These are phyloP conservation scores for Napeogenes inachia DNA, from an alignment of 2,888 invertebrate genomes.

Conservation along the genomic window DNA sequence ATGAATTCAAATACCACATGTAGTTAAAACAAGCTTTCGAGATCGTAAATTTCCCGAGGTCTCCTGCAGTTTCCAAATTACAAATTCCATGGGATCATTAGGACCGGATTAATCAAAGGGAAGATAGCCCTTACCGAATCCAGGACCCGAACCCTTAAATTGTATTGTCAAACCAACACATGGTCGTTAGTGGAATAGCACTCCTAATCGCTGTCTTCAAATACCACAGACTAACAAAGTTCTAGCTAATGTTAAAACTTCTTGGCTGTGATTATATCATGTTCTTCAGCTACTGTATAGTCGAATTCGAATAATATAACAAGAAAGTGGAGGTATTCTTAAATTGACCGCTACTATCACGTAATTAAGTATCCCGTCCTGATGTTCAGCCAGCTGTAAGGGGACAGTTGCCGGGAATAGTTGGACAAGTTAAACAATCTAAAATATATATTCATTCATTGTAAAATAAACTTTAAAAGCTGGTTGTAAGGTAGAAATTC, in stretches of 20 bases:
- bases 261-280: background rate
- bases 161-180: conserved; percentile 64
- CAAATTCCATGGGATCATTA: conserved; percentile 57
- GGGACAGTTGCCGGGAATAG: conserved; percentile 54
- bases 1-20: too few species aligned
- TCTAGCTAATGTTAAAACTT: background rate
- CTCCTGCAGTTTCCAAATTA: conserved; percentile 51
- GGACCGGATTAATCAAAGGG: conserved; percentile 60
- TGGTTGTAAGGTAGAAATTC: conserved; percentile 32
- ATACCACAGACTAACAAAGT: conserved; percentile 30
- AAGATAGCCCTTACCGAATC: conserved; percentile 53
- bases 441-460: conserved; percentile 19
- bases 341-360: conserved; percentile 68
- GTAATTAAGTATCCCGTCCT: conserved; percentile 70
- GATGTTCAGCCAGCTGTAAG: conserved; percentile 64
- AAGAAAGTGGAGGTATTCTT: conserved; percentile 43
- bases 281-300: background rate
- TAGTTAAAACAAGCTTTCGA: conserved; percentile 4
- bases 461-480: conserved; percentile 36
- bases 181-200: conserved; percentile 46
- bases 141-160: conserved; percentile 53
- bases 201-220: conserved; percentile 37
- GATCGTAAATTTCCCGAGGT: conserved; percentile 22
- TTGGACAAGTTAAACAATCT: conserved; percentile 56
- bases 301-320: conserved; percentile 14